These are phyloP conservation scores for Pedionomus torquatus DNA, from an alignment of 2,113 vertebrate genomes.

Conservation along the genomic window DNA sequence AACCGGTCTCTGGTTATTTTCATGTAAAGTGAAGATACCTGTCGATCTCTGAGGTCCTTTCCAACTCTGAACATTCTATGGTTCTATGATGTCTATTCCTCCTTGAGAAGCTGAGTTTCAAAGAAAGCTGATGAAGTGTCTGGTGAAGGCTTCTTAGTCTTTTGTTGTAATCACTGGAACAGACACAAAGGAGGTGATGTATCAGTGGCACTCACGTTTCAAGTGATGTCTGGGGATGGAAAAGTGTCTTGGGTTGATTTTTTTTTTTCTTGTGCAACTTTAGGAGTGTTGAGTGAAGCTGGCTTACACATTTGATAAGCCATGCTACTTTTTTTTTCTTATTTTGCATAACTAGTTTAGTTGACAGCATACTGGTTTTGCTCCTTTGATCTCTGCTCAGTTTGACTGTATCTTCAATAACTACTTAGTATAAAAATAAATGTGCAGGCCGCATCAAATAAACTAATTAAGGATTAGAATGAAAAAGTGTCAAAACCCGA, in stretches of 20 bases:
- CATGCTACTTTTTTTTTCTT: not conserved
- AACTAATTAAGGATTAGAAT: constrained; percentile 82
- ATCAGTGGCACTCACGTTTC: not conserved
- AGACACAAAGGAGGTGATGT: not conserved
- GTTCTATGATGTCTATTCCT: not conserved
- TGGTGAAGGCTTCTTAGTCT: not conserved
- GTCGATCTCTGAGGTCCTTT: no score
- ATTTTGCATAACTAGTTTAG: constrained; percentile 41
- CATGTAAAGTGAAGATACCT: not conserved
- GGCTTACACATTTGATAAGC: not conserved
- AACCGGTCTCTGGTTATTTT: not conserved
- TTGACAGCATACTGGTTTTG: constrained; percentile 52
- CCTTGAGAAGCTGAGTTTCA: not conserved
- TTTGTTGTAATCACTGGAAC: not conserved
- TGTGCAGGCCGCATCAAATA: constrained; percentile 71
- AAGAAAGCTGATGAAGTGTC: constrained; percentile 30
- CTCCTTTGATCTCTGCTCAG: constrained; percentile 62
- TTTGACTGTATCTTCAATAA: constrained; percentile 70
- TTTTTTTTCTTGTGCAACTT: not conserved
- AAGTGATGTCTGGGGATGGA: not conserved
- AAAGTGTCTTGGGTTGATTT: constrained; percentile 12
- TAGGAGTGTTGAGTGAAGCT: not conserved
- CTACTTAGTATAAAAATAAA: constrained; percentile 77
- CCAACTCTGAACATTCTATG: no score
- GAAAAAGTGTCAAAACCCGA: constrained; percentile 76